phyloP scores from a whole-genome alignment of 2,888 invertebrate genomes.

The Anarsia innoxiella region DNA sequence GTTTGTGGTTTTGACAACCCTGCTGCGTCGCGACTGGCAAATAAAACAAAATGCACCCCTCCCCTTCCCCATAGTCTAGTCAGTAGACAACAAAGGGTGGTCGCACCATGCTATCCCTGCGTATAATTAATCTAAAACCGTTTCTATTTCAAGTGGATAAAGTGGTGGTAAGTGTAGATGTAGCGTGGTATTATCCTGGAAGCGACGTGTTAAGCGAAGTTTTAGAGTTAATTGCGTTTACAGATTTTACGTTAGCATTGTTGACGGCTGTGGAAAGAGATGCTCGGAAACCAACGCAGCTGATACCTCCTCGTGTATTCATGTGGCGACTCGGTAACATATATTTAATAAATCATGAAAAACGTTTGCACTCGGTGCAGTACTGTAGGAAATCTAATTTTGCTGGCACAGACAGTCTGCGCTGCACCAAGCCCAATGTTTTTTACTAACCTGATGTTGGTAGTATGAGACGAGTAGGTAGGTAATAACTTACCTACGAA shows the following conservation, averaged over 20 bases:
- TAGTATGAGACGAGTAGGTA: no score
- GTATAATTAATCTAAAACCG: constrained; percentile 21
- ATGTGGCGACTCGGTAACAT: no score
- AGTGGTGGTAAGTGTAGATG: constrained; percentile 18
- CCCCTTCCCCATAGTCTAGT: constrained; percentile 52
- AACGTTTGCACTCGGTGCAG: no score
- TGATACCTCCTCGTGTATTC: no score
- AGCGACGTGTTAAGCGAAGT: constrained; percentile 63
- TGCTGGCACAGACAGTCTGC: no score
- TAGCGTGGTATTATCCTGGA: constrained; percentile 33
- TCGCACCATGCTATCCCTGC: constrained; percentile 33
- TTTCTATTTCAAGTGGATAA: constrained; percentile 20
- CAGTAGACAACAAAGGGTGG: constrained; percentile 69
- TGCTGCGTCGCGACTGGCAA: constrained; percentile 40
- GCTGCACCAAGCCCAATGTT: no score
- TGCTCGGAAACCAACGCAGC: no score
- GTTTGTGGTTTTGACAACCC: neutral
- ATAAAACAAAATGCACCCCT: constrained; percentile 65
- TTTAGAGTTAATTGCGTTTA: constrained; percentile 62
- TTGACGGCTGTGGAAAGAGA: constrained; percentile 20
- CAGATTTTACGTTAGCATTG: constrained; percentile 54
- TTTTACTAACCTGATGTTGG: no score
- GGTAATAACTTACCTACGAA: no score
- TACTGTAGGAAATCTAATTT: no score
- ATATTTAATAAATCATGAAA: no score